These are phyloP conservation scores for Tribolium freemani DNA, from an alignment of 2,888 invertebrate genomes.

Conservation along the genomic window DNA sequence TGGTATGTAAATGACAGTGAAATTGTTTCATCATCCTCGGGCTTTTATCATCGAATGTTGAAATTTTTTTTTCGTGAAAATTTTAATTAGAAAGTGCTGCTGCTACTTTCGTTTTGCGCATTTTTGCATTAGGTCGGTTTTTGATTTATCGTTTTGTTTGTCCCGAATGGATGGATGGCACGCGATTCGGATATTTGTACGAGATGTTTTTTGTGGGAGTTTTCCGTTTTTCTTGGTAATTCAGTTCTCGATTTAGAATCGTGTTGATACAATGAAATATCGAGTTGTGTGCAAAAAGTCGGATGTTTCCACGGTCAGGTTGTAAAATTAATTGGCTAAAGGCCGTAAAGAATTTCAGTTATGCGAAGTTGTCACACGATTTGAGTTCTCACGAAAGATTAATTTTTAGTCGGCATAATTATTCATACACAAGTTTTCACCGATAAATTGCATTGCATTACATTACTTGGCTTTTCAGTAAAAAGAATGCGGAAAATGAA, in stretches of 20 bases:
- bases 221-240: neutral
- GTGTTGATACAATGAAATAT: neutral
- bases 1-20: constrained; percentile 8
- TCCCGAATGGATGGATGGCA: constrained; percentile 3
- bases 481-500: too few species aligned
- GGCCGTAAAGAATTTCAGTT: neutral
- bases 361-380: neutral
- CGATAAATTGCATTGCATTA: too few species aligned
- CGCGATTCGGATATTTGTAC: constrained; percentile 7
- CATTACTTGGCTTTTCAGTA: too few species aligned
- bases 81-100: constrained; percentile 11
- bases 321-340: neutral
- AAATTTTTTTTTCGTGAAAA: constrained; percentile 4
- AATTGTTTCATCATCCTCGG: constrained; percentile 8
- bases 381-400: neutral
- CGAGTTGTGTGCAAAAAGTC: neutral
- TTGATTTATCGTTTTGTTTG: constrained; percentile 3
- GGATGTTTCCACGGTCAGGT: neutral
- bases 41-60: neutral
- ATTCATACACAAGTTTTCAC: neutral
- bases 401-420: neutral
- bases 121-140: constrained; percentile 14
- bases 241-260: neutral
- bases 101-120: constrained; percentile 10
- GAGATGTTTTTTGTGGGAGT: constrained; percentile 6